Evolutionary conservation across 2,797 vertebrate species (phyloP).

Genomic region (Channa striata): DNA sequence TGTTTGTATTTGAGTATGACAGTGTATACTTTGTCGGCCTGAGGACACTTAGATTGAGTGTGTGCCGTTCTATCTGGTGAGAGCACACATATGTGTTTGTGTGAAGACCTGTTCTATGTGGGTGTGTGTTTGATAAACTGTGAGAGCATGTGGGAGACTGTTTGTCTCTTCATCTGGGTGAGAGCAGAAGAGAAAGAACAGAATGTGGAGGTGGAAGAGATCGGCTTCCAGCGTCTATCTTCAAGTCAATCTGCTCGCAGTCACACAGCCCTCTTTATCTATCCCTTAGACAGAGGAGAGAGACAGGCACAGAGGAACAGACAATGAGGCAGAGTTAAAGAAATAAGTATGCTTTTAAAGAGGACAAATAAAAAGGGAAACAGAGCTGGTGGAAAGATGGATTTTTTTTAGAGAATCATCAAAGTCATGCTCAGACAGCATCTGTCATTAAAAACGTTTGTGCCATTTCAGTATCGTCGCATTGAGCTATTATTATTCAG

Average conservation of each 20-base stretch:
- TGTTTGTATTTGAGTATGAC: conserved; percentile 79
- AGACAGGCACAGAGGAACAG: conserved; percentile 60
- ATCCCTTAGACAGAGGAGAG: conserved; percentile 52
- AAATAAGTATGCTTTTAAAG: conserved; percentile 65
- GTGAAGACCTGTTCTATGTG: conserved; percentile 82
- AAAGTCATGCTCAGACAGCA: conserved; percentile 64
- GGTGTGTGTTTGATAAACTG: conserved; percentile 89
- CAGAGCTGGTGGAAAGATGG: conserved; percentile 54
- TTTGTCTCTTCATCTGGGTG: conserved; percentile 86
- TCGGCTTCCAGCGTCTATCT: conserved; percentile 80
- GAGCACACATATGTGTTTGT: conserved; percentile 85
- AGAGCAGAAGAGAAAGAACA: conserved; percentile 72
- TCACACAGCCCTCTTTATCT: conserved; percentile 80
- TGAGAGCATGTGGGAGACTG: conserved; percentile 86
- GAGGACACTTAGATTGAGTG: conserved; percentile 75
- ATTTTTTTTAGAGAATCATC: conserved; percentile 72
- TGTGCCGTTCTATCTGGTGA: conserved; percentile 76
- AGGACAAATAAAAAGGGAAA: conserved; percentile 46
- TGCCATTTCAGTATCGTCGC: conserved; percentile 53
- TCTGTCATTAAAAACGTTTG: conserved; percentile 67
- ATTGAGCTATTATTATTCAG: conserved; percentile 46
- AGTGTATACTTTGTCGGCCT: conserved; percentile 78
- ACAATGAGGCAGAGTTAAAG: conserved; percentile 31
- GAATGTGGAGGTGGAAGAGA: conserved; percentile 78
- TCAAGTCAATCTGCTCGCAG: conserved; percentile 81